Evolutionary conservation across 2,888 invertebrate genomes (phyloP).

Genomic region (Perizoma flavofasciatum): DNA sequence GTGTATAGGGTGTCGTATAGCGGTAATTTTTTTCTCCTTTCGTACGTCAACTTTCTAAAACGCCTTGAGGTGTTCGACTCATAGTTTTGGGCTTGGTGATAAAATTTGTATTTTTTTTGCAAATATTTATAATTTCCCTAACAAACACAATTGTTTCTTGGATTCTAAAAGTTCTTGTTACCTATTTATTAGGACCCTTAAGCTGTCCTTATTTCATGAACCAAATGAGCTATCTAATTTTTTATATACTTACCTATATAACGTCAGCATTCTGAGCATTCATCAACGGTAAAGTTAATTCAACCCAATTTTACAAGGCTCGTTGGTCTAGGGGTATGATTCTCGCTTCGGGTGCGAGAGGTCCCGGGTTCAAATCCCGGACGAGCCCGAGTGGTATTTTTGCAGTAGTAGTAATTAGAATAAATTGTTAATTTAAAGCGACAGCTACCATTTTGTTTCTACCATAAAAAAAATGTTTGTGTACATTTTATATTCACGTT

Average conservation of each 20-base stretch:
- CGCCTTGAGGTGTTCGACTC: conserved; percentile 64
- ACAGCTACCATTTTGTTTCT: too few relatives aligned
- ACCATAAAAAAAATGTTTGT: too few relatives aligned
- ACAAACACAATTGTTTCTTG: too few relatives aligned
- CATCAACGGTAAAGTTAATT: conserved; percentile 46
- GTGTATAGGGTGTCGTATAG: conserved; percentile 69
- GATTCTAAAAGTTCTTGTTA: too few relatives aligned
- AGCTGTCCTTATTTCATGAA: too few relatives aligned
- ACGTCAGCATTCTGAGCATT: background rate
- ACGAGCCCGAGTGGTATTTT: conserved; percentile 66
- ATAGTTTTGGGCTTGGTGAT: conserved; percentile 52
- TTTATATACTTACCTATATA: too few relatives aligned
- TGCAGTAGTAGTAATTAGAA: background rate
- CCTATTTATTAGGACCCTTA: too few relatives aligned
- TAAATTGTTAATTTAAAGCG: too few relatives aligned
- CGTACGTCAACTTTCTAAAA: conserved; percentile 81
- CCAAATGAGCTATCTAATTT: too few relatives aligned
- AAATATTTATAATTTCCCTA: background rate
- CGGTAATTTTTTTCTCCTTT: conserved; percentile 81
- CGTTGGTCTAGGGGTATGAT: conserved; percentile 85
- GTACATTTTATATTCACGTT: too few relatives aligned
- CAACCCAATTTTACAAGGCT: conserved; percentile 50
- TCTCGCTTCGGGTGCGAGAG: conserved; percentile 85
- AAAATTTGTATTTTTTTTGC: conserved; percentile 37
- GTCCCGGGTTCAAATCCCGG: conserved; percentile 85